Evolutionary conservation across 2,888 invertebrate genomes (phyloP).

Genomic region (Lasioglossum villosulum): DNA sequence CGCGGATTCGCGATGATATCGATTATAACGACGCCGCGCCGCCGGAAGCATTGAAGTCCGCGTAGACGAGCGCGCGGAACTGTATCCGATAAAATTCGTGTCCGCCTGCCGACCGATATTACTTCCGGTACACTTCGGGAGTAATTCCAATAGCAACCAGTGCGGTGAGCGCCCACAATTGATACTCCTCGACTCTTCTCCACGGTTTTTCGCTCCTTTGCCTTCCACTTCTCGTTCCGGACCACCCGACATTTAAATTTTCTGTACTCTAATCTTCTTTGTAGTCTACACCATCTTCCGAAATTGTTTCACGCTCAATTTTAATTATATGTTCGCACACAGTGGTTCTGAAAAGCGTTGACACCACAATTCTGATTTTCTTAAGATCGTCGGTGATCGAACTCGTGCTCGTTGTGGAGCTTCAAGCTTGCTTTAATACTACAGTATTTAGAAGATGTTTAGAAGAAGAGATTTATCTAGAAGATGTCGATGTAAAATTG

Average conservation of each 20-base stretch:
- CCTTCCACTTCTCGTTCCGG: background rate
- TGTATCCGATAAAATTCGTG: constrained; percentile 59
- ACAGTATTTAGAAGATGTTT: no score
- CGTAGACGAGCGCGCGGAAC: background rate
- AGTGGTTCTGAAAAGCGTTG: background rate
- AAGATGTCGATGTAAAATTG: no score
- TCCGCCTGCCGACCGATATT: constrained; percentile 55
- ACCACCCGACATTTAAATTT: background rate
- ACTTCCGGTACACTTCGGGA: constrained; percentile 48
- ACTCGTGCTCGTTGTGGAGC: no score
- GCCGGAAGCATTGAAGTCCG: constrained; percentile 29
- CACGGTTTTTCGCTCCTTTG: background rate
- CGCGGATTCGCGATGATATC: constrained; percentile 50
- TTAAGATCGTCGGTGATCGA: no score
- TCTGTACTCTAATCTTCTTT: background rate
- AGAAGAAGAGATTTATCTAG: no score
- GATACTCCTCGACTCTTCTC: background rate
- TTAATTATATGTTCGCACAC: background rate
- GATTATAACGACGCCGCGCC: constrained; percentile 56
- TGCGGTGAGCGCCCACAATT: constrained; percentile 8
- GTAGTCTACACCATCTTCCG: background rate
- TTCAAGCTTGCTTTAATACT: no score
- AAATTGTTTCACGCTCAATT: background rate
- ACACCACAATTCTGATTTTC: background rate
- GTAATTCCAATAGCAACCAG: constrained; percentile 28